Conservation (phyloP, 1,140 invertebrate genomes). For the Camponotus floridanus region DNA sequence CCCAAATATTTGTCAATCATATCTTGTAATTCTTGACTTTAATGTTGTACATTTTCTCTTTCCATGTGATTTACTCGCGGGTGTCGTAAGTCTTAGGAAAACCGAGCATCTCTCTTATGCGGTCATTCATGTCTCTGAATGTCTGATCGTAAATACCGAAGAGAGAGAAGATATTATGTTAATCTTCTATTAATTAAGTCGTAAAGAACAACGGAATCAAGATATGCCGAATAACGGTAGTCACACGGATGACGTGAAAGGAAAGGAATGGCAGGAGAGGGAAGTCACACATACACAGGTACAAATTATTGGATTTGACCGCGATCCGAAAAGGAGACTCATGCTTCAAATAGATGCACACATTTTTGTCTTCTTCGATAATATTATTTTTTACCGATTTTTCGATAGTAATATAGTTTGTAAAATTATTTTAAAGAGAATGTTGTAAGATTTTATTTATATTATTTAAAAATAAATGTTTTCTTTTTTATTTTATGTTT, state of each 20-base stretch:
- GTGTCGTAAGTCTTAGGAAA: not conserved
- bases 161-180: not conserved
- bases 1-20: too few species aligned
- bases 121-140: slow-evolving; percentile 14
- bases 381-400: not conserved
- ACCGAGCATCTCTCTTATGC: not conserved
- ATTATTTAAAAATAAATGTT: too few species aligned
- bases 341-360: not conserved
- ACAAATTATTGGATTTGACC: slow-evolving; percentile 1
- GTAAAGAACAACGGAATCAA: slow-evolving; percentile 26
- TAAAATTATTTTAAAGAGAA: too few species aligned
- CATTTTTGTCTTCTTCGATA: not conserved
- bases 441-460: too few species aligned
- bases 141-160: too few species aligned
- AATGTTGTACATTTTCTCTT: not conserved
- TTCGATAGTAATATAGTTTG: too few species aligned
- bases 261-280: not conserved
- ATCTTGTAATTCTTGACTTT: too few species aligned
- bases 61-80: not conserved
- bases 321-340: not conserved
- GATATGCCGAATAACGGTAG: slow-evolving; percentile 36
- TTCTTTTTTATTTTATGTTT: too few species aligned
- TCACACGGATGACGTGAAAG: slow-evolving; percentile 22
- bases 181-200: slow-evolving; percentile 28
- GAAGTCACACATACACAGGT: not conserved